phyloP scores from a whole-genome alignment of 2,113 vertebrate species.

The Irena cyanogastra region DNA sequence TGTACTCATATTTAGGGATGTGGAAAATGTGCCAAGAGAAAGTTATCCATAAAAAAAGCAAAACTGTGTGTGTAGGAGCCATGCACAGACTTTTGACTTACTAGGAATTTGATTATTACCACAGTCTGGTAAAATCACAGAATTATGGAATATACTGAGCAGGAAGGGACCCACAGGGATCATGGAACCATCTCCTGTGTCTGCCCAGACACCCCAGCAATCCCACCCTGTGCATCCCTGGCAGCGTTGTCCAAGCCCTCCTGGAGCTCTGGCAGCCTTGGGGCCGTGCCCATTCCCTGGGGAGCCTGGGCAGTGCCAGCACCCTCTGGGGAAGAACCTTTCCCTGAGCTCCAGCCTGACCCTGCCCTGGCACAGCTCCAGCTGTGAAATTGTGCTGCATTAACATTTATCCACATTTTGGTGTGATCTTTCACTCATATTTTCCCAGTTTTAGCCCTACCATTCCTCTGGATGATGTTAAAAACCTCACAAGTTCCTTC shows the following conservation, averaged over 20 bases:
- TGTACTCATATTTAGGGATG: neutral
- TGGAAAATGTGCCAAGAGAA: neutral
- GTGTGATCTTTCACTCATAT: neutral
- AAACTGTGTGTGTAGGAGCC: neutral
- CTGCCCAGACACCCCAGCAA: neutral
- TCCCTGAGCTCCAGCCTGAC: neutral
- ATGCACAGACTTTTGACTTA: neutral
- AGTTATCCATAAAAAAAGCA: neutral
- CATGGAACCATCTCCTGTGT: accelerated
- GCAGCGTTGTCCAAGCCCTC: accelerated
- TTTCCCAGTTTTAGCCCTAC: neutral
- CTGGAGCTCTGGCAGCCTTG: neutral
- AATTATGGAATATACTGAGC: neutral
- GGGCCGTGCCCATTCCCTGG: neutral
- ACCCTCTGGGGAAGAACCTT: neutral
- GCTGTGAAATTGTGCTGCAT: neutral
- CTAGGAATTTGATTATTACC: neutral
- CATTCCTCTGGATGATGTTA: neutral
- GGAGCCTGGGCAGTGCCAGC: neutral
- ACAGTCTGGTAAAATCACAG: neutral
- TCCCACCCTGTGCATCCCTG: neutral
- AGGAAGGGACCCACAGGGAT: neutral
- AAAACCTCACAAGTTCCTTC: neutral
- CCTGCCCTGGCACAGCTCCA: neutral
- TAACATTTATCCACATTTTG: neutral